phyloP scores from a whole-genome alignment of 2,888 invertebrate species.

The Drosophila longiperda region DNA sequence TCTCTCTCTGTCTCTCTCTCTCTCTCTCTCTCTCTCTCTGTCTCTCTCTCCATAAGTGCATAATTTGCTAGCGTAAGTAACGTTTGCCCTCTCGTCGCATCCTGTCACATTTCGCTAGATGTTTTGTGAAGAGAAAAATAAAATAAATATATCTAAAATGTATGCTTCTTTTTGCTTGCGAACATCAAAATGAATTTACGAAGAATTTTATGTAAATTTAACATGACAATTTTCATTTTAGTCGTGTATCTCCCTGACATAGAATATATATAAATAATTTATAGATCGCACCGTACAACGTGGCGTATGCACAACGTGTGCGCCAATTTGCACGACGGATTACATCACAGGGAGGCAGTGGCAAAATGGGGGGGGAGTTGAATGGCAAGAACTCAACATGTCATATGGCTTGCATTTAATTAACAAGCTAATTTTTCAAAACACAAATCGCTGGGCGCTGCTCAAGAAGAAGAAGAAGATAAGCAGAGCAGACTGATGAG shows the following conservation, averaged over 20 bases:
- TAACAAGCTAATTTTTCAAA: conserved; percentile 81
- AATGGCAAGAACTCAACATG: conserved; percentile 50
- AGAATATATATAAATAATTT: conserved; percentile 51
- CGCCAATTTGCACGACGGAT: conserved; percentile 74
- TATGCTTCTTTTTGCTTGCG: conserved; percentile 22
- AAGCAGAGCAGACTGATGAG: neutral
- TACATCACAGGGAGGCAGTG: conserved; percentile 56
- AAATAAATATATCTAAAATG: conserved; percentile 8
- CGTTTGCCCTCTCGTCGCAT: conserved; percentile 33
- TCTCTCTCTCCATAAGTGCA: conserved; percentile 36
- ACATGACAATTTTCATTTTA: conserved; percentile 68
- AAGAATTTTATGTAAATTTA: conserved; percentile 70
- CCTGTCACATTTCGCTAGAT: conserved; percentile 34
- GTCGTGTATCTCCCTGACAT: conserved; percentile 26
- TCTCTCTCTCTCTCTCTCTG: neutral
- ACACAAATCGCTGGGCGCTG: conserved; percentile 67
- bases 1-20: neutral
- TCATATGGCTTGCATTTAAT: conserved; percentile 79
- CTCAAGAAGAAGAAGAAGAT: conserved; percentile 26
- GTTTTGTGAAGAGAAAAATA: conserved; percentile 2
- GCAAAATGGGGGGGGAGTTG: neutral
- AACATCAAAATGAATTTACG: conserved; percentile 65
- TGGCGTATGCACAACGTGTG: conserved; percentile 72
- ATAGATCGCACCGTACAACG: conserved; percentile 41
- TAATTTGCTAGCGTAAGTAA: conserved; percentile 54